Percentiles rank a stretch among this genome's conserved stretches.
Evolutionary conservation across 2,888 invertebrate species (phyloP).

Genomic region (Drosophila atripex): DNA sequence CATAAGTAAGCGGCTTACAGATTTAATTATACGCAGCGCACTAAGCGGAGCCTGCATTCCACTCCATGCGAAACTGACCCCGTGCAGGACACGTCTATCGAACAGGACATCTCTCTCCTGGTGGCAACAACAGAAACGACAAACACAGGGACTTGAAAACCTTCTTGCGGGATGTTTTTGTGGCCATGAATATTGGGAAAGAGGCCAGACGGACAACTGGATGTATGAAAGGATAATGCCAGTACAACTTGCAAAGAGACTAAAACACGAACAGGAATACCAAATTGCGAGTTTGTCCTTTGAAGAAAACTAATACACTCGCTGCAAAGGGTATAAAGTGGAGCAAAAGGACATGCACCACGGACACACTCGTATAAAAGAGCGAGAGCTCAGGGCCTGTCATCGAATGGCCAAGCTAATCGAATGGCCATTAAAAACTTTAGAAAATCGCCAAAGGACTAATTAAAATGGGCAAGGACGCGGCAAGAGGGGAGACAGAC

Average conservation of each 20-base stretch:
- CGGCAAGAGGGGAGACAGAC: not conserved
- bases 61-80: not conserved
- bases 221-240: not conserved
- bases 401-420: slow-evolving; percentile 1
- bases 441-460: slow-evolving; percentile 6
- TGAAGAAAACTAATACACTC: not conserved
- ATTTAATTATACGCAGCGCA: slow-evolving; percentile 57
- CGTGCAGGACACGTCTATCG: not conserved
- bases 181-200: not conserved
- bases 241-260: not conserved
- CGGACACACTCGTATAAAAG: no score
- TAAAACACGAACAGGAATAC: no score
- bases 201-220: not conserved
- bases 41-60: slow-evolving; percentile 32
- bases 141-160: not conserved
- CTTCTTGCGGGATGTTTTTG: not conserved
- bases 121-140: not conserved
- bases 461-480: not conserved
- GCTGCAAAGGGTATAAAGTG: not conserved
- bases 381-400: not conserved
- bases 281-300: no score
- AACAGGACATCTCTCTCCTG: not conserved
- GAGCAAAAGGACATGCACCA: not conserved
- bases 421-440: slow-evolving; percentile 5
- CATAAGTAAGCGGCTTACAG: slow-evolving; percentile 61